Evolutionary conservation across 2,113 vertebrate genomes (phyloP).

Genomic region (Dolichallabes microphthalmus): DNA sequence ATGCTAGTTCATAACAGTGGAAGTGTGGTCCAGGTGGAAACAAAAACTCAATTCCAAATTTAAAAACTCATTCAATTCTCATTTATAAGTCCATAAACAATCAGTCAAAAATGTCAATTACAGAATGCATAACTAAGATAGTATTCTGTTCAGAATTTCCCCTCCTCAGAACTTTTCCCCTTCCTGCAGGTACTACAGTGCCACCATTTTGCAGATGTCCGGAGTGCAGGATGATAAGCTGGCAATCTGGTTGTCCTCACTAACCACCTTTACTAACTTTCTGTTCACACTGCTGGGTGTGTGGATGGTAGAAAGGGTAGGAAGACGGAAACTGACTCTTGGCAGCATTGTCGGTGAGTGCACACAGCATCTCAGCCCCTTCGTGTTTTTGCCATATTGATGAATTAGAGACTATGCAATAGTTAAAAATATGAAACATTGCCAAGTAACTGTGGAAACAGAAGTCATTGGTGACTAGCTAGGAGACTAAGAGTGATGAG

Average conservation of each 20-base stretch:
- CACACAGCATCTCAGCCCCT: neutral
- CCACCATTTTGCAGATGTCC: constrained; percentile 98
- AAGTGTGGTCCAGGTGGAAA: neutral
- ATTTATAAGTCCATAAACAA: neutral
- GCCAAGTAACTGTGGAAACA: constrained; percentile 12
- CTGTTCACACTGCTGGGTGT: constrained; percentile 92
- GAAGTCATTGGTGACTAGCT: neutral
- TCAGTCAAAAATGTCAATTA: neutral
- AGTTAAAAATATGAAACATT: constrained; percentile 1
- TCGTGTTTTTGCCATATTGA: neutral
- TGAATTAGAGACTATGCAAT: neutral
- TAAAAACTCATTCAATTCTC: no score
- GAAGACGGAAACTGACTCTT: constrained; percentile 88
- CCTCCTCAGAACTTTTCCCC: neutral
- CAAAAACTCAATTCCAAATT: neutral
- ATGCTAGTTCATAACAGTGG: neutral
- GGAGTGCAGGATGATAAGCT: constrained; percentile 88
- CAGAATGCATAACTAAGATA: neutral
- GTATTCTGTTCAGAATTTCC: neutral
- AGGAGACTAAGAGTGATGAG: neutral
- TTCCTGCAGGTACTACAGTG: constrained; percentile 90
- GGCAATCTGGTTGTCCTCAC: constrained; percentile 92
- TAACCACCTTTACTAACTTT: constrained; percentile 94
- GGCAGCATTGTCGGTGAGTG: constrained; percentile 85
- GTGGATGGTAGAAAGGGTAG: constrained; percentile 94